Evolutionary conservation across 2,888 invertebrate species (phyloP).

Genomic region (Cheilosia pagana): DNA sequence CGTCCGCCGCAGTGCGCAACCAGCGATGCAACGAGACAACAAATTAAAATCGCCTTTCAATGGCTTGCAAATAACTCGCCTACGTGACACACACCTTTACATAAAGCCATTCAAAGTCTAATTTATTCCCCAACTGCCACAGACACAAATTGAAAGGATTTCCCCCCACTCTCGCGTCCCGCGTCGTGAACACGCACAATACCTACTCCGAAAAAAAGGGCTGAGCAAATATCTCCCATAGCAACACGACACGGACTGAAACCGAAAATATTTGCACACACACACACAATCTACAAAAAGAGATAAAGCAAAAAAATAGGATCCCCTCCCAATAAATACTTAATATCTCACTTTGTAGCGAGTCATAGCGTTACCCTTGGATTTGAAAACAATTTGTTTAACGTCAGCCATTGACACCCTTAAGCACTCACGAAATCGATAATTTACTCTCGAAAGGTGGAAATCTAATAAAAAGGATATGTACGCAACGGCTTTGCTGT

Average conservation of each 20-base stretch:
- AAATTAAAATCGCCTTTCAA: not conserved
- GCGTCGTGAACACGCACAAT: not conserved
- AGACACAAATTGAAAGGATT: conserved; percentile 4
- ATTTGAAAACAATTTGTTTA: conserved; percentile 67
- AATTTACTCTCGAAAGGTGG: conserved; percentile 55
- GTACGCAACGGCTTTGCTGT: conserved; percentile 19
- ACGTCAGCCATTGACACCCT: conserved; percentile 66
- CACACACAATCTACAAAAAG: not conserved
- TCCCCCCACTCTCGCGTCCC: not conserved
- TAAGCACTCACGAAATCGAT: conserved; percentile 72
- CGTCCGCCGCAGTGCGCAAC: not conserved
- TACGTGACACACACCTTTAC: conserved; percentile 26
- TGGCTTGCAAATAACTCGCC: conserved; percentile 24
- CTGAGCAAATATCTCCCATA: conserved; percentile 20
- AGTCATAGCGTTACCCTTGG: not conserved
- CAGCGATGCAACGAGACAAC: not conserved
- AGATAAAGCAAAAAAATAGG: conserved; percentile 39
- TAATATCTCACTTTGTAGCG: conserved; percentile 68
- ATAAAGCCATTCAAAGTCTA: conserved; percentile 1
- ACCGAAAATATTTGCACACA: conserved; percentile 20
- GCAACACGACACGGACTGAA: conserved; percentile 13
- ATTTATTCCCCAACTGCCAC: conserved; percentile 18
- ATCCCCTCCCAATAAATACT: conserved; percentile 63
- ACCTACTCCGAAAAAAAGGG: not conserved
- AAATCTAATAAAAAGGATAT: conserved; percentile 33